A percentile compares a stretch with the other conserved stretches of the same genome.
These are phyloP conservation scores for Drosophila nigromelanica DNA, from an alignment of 1,140 invertebrate species.

Conservation along the genomic window DNA sequence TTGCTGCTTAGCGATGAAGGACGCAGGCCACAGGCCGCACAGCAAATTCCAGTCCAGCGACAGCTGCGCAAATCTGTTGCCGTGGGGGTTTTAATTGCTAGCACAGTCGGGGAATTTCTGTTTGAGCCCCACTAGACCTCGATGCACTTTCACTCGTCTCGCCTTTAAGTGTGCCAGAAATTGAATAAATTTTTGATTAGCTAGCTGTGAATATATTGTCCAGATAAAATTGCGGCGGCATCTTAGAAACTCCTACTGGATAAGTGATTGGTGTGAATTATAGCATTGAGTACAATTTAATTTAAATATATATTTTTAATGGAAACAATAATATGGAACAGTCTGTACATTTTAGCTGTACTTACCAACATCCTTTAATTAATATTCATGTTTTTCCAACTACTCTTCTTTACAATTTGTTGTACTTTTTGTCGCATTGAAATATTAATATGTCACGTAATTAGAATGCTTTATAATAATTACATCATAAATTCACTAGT, in stretches of 20 bases:
- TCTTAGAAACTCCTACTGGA: background rate
- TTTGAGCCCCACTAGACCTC: slow-evolving; percentile 27
- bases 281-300: too few relatives aligned
- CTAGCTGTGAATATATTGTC: slow-evolving; percentile 37
- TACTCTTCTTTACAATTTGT: background rate
- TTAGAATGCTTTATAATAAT: slow-evolving; percentile 63
- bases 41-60: slow-evolving; percentile 15
- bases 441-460: slow-evolving; percentile 50
- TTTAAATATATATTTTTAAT: too few relatives aligned
- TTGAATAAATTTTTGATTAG: slow-evolving; percentile 79
- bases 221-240: slow-evolving; percentile 1
- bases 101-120: slow-evolving; percentile 26
- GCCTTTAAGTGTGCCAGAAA: slow-evolving; percentile 62
- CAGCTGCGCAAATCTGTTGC: slow-evolving; percentile 36
- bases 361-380: background rate
- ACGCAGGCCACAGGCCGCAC: slow-evolving; percentile 7
- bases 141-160: slow-evolving; percentile 60
- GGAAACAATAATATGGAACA: too few relatives aligned
- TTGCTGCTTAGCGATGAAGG: slow-evolving; percentile 47
- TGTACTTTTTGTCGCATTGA: slow-evolving; percentile 1
- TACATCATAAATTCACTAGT: slow-evolving; percentile 59
- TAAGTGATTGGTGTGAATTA: background rate
- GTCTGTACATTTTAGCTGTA: background rate
- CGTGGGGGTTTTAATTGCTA: slow-evolving; percentile 37
- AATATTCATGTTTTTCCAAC: background rate